phyloP scores from a whole-genome alignment of 2,113 vertebrate genomes.

The Petaurus breviceps region DNA sequence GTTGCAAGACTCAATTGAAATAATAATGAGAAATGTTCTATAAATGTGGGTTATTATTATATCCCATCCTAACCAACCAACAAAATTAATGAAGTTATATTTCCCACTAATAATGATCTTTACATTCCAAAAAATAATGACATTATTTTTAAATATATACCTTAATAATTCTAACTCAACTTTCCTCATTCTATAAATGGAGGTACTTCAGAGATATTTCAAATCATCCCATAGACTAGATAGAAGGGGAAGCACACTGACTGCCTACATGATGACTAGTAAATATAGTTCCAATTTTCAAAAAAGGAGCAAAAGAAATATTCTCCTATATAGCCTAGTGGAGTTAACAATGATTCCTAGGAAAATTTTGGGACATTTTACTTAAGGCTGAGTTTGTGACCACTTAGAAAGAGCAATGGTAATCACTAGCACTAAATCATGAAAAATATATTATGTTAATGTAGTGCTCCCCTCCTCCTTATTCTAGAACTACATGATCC shows the following conservation, averaged over 20 bases:
- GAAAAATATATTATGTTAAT: not conserved
- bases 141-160: not conserved
- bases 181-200: not conserved
- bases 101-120: not conserved
- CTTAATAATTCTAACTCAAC: not conserved
- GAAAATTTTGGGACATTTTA: not conserved
- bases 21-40: not conserved
- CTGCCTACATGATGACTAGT: not conserved
- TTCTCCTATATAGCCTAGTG: not conserved
- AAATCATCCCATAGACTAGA: not conserved
- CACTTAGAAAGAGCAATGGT: not conserved
- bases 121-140: not conserved
- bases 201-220: not conserved
- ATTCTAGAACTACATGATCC: not conserved
- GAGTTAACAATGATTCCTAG: not conserved
- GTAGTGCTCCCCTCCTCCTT: not conserved
- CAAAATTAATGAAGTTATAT: not conserved
- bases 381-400: not conserved
- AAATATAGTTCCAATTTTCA: not conserved
- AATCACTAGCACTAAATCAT: not conserved
- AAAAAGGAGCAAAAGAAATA: not conserved
- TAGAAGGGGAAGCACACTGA: not conserved
- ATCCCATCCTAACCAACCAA: not conserved
- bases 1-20: not conserved
- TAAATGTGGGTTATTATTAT: not conserved